Evolutionary conservation across 2,113 vertebrate species (phyloP).

Genomic region (Cinclus mexicanus): DNA sequence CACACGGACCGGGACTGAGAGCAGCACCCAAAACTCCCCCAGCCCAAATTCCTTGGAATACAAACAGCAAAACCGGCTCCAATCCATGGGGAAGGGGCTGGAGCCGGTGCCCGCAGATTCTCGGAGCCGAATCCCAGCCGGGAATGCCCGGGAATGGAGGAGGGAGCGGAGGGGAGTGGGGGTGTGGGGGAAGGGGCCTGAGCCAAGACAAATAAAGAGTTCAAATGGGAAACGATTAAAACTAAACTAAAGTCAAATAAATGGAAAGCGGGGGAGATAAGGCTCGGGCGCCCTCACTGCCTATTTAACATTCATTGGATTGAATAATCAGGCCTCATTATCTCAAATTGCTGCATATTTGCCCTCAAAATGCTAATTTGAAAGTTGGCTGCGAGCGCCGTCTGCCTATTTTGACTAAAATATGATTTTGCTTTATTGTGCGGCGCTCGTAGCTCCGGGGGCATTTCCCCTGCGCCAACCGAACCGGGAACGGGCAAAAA

Average conservation of each 20-base stretch:
- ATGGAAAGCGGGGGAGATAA: constrained; percentile 93
- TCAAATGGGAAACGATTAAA: constrained; percentile 93
- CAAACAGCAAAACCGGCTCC: not conserved
- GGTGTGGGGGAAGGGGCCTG: not conserved
- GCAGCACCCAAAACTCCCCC: not conserved
- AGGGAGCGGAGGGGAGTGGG: too few species aligned
- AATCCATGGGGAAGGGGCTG: not conserved
- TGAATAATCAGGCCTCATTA: constrained; percentile 99
- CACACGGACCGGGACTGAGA: accelerated
- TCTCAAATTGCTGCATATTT: constrained; percentile 99
- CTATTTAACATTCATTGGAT: constrained; percentile 99
- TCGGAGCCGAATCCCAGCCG: not conserved
- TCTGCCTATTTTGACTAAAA: constrained; percentile 83
- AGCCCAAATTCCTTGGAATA: accelerated
- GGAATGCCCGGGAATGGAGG: not conserved
- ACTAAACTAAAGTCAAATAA: constrained; percentile 81
- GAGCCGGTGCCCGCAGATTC: not conserved
- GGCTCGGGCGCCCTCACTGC: constrained; percentile 83
- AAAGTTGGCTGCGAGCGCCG: constrained; percentile 94
- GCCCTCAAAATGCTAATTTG: constrained; percentile 99
- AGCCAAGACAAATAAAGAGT: constrained; percentile 86
- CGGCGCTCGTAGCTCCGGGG: constrained; percentile 83
- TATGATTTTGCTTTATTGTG: constrained; percentile 85
- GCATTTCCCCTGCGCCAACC: constrained; percentile 69
- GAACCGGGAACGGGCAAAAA: not conserved